A percentile compares a stretch with the other conserved stretches of the same genome.
phyloP scores from a whole-genome alignment of 2,797 vertebrate genomes.

The Florisuga fusca region DNA sequence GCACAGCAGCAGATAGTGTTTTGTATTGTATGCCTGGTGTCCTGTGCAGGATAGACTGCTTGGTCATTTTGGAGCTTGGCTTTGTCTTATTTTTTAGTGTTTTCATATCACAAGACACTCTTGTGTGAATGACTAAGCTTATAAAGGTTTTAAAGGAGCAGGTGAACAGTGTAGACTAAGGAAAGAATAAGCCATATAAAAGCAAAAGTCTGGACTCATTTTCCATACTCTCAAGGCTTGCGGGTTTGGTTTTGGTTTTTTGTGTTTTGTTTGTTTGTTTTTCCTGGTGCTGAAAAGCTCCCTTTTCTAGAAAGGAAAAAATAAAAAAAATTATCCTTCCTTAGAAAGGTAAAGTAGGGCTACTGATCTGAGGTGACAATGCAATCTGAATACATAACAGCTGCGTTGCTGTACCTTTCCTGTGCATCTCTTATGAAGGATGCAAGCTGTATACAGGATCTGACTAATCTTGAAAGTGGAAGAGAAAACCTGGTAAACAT shows the following conservation, averaged over 20 bases:
- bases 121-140: slow-evolving; percentile 7
- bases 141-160: background rate
- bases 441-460: background rate
- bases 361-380: background rate
- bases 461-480: background rate
- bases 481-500: background rate
- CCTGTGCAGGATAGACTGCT: background rate
- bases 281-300: background rate
- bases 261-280: background rate
- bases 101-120: background rate
- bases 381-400: background rate
- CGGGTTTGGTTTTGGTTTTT: background rate
- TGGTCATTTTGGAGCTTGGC: background rate
- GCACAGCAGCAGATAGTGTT: background rate
- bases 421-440: background rate
- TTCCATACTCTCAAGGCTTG: background rate
- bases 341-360: background rate
- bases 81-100: background rate
- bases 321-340: background rate
- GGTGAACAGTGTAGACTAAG: background rate
- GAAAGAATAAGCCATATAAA: background rate
- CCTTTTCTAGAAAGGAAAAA: background rate
- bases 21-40: background rate
- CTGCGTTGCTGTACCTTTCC: background rate
- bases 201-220: background rate